phyloP scores from a whole-genome alignment of 2,113 vertebrate species.

The Alosa alosa region DNA sequence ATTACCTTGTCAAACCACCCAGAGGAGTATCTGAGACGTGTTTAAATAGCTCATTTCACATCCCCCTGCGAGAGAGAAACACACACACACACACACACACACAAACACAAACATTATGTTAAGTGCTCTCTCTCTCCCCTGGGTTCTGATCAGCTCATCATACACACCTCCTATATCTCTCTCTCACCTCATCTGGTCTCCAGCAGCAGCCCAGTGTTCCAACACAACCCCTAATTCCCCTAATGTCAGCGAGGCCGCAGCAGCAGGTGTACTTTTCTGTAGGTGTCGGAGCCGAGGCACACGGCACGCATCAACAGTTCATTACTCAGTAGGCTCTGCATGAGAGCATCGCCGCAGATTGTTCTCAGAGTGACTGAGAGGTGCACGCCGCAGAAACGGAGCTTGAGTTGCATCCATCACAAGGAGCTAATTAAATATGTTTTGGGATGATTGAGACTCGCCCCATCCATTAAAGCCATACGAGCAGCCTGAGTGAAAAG shows the following conservation, averaged over 20 bases:
- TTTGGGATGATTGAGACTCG: background rate
- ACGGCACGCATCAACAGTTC: background rate
- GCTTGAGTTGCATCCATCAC: background rate
- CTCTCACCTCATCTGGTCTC: background rate
- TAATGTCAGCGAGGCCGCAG: background rate
- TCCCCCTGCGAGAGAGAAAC: background rate
- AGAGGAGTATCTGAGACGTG: background rate
- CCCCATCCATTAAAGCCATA: background rate
- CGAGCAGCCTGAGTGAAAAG: slow-evolving; percentile 8
- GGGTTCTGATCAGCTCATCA: background rate
- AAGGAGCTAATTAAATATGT: background rate
- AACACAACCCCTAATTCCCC: background rate
- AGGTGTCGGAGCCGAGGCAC: background rate
- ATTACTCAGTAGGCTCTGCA: background rate
- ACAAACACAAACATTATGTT: background rate
- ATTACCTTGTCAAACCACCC: background rate
- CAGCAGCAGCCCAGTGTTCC: background rate
- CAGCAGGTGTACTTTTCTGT: background rate
- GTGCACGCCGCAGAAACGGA: background rate
- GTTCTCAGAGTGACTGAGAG: background rate
- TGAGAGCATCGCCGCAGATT: background rate
- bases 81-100: background rate
- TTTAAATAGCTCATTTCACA: background rate
- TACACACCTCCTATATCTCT: background rate
- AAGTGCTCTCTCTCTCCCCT: background rate